Percentiles rank a stretch among this genome's conserved stretches.
These are phyloP conservation scores for Gallinago media DNA, from an alignment of 2,113 vertebrate species.

Conservation along the genomic window DNA sequence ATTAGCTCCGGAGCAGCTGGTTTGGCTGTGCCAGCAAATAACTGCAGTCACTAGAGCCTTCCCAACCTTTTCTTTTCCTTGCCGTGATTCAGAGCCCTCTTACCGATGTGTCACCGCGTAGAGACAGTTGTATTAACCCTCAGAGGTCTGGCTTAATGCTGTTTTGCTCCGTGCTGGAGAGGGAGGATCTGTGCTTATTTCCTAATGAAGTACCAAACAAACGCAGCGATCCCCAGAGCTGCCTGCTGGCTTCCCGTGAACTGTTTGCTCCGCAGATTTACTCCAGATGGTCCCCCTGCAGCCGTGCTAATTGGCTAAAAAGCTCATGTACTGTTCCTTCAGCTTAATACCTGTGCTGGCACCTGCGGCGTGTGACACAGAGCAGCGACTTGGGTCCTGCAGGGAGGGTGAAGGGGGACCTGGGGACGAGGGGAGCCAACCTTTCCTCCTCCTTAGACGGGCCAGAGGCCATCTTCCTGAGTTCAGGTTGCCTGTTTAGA, in stretches of 20 bases:
- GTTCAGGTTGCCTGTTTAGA: too few species aligned
- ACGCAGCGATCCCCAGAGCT: neutral
- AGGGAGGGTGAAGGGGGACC: neutral
- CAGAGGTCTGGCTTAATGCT: neutral
- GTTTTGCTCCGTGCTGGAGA: neutral
- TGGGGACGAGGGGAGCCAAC: neutral
- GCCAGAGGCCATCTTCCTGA: too few species aligned
- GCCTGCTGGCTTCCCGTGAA: slow-evolving; percentile 25
- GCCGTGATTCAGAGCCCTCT: neutral
- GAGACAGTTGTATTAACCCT: neutral
- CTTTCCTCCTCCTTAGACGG: neutral
- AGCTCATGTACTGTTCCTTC: neutral
- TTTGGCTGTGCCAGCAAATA: neutral
- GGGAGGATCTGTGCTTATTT: neutral
- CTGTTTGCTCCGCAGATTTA: slow-evolving; percentile 9
- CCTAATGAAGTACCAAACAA: neutral
- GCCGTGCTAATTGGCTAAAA: slow-evolving; percentile 42
- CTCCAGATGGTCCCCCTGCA: slow-evolving; percentile 13
- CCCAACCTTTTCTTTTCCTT: neutral
- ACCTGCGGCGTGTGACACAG: slow-evolving; percentile 6
- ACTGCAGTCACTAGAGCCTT: neutral
- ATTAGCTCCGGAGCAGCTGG: neutral
- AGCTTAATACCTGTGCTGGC: neutral
- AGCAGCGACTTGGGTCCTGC: neutral
- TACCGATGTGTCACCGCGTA: neutral